A percentile compares a stretch with the other conserved stretches of the same genome.
Conservation (phyloP, 2,797 vertebrate genomes). For the Pangasius larnaudii region DNA sequence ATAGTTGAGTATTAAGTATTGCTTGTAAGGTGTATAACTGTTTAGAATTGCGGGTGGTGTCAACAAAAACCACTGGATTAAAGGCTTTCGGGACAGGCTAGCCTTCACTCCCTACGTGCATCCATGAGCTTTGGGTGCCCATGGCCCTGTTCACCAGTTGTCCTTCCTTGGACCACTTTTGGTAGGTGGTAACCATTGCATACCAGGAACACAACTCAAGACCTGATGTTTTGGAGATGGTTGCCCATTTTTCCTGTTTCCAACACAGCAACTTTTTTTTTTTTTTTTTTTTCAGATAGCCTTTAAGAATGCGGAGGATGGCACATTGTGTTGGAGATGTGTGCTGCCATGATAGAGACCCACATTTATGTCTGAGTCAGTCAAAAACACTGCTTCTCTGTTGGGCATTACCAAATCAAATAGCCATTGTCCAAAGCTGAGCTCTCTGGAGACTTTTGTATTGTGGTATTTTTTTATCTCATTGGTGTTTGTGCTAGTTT, state of each 20-base stretch:
- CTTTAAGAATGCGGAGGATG: neutral
- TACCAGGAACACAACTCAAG: too few relatives aligned
- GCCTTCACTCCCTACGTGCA: too few relatives aligned
- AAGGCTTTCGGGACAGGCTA: neutral
- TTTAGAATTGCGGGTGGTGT: neutral
- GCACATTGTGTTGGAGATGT: neutral
- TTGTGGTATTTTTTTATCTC: neutral
- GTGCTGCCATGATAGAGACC: neutral
- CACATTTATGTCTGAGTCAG: neutral
- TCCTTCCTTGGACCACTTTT: too few relatives aligned
- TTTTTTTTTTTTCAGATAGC: too few relatives aligned
- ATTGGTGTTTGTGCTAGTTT: neutral
- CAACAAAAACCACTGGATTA: neutral
- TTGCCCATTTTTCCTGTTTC: too few relatives aligned
- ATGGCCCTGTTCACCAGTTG: too few relatives aligned
- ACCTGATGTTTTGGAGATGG: too few relatives aligned
- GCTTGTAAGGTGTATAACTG: neutral
- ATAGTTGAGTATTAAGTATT: neutral
- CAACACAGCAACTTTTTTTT: too few relatives aligned
- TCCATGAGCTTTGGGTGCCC: too few relatives aligned
- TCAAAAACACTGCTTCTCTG: neutral
- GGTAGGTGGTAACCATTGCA: too few relatives aligned
- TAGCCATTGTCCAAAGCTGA: too few relatives aligned
- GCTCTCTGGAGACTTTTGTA: neutral
- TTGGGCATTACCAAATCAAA: neutral